Evolutionary conservation across 2,888 invertebrate genomes (phyloP).

Genomic region (Aquatica leii): DNA sequence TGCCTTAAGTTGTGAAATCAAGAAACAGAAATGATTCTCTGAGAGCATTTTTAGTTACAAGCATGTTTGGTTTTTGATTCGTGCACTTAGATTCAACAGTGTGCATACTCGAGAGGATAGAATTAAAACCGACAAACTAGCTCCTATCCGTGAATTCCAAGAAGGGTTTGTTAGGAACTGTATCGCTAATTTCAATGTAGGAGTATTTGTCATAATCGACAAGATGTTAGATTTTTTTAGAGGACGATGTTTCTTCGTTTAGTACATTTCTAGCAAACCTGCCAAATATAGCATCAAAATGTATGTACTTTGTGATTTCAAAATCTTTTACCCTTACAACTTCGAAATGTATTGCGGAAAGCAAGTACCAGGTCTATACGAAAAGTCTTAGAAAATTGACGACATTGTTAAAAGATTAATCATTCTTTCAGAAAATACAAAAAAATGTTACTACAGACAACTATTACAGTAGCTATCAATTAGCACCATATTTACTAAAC

Average conservation of each 20-base stretch:
- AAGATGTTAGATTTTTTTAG: not conserved
- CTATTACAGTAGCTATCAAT: constrained; percentile 15
- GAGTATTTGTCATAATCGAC: not conserved
- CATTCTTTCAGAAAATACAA: constrained; percentile 35
- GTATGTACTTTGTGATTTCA: constrained; percentile 36
- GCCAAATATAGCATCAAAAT: not conserved
- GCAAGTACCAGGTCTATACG: constrained; percentile 40
- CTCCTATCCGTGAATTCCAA: not conserved
- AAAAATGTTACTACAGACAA: constrained; percentile 41
- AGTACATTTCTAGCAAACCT: constrained; percentile 42
- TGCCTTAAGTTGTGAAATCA: not conserved
- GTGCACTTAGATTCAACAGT: not conserved
- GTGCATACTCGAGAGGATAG: not conserved
- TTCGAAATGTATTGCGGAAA: constrained; percentile 43
- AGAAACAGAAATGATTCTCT: not conserved
- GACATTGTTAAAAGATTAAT: constrained; percentile 32
- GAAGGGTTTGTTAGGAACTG: not conserved
- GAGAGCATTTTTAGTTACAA: constrained; percentile 1
- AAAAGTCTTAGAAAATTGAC: constrained; percentile 22
- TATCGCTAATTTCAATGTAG: not conserved
- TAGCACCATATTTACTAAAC: not conserved
- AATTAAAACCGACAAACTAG: constrained; percentile 1
- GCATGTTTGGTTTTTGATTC: not conserved
- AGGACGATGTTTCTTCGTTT: constrained; percentile 17
- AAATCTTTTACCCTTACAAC: constrained; percentile 39